phyloP scores from a whole-genome alignment of 64 coral and sea anemone genomes.

The Porites lutea region DNA sequence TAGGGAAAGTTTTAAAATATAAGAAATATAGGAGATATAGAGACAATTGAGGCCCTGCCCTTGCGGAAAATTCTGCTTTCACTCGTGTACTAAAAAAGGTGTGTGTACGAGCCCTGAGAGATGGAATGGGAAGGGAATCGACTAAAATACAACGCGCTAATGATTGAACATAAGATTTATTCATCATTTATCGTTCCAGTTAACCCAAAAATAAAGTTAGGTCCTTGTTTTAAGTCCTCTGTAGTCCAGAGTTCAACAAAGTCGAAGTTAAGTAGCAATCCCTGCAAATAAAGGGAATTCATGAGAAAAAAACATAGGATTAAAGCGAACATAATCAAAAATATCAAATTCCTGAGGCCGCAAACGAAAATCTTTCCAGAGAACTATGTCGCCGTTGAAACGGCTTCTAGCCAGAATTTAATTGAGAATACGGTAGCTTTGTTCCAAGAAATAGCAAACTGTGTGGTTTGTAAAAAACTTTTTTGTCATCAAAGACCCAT shows the following conservation, averaged over 20 bases:
- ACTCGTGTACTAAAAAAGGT: not conserved
- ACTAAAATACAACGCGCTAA: not conserved
- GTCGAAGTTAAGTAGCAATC: slow-evolving; percentile 30
- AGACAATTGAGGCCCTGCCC: no score
- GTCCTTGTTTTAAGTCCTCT: slow-evolving; percentile 45
- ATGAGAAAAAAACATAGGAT: not conserved
- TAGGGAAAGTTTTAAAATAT: no score
- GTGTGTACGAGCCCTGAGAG: not conserved
- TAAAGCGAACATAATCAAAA: not conserved
- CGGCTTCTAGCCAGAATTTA: no score
- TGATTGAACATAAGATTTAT: slow-evolving; percentile 56
- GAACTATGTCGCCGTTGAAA: no score
- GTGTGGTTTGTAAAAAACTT: no score
- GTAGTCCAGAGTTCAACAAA: slow-evolving; percentile 27
- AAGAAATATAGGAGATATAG: no score
- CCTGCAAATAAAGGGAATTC: not conserved
- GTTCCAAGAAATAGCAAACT: no score
- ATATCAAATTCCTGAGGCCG: no score
- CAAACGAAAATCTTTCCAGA: no score
- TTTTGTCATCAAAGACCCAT: no score
- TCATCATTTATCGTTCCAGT: slow-evolving; percentile 46
- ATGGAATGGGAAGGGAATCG: not conserved
- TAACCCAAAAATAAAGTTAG: slow-evolving; percentile 54
- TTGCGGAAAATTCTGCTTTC: no score
- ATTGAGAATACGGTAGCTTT: no score